A percentile compares a stretch with the other conserved stretches of the same genome.
Evolutionary conservation across 2,113 vertebrate species (phyloP).

Genomic region (Petrocephalus zakoni): DNA sequence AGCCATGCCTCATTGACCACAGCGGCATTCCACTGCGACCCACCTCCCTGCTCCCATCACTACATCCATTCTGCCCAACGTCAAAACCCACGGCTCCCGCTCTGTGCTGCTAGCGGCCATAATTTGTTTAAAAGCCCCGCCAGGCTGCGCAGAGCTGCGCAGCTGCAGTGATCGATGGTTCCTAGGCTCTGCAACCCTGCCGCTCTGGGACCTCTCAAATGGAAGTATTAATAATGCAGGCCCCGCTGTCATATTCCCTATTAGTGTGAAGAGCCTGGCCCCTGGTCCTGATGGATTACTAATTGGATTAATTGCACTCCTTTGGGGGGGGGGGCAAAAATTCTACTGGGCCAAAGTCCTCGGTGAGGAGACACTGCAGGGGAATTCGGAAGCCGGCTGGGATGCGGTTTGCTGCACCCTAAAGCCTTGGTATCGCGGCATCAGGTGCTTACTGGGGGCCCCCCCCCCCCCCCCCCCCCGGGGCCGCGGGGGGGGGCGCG

Average conservation of each 20-base stretch:
- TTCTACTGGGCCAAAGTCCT: conserved; percentile 42
- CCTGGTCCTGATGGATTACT: conserved; percentile 63
- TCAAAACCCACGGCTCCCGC: conserved; percentile 14
- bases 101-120: background rate
- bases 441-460: background rate
- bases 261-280: conserved; percentile 50
- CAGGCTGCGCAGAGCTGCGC: conserved; percentile 34
- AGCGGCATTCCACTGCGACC: conserved; percentile 33
- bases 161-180: conserved; percentile 61
- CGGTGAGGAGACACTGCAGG: background rate
- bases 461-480: too few relatives aligned
- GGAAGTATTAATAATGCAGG: conserved; percentile 69
- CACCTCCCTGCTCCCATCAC: background rate
- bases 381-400: conserved; percentile 1
- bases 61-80: background rate
- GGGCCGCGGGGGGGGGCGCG: too few relatives aligned
- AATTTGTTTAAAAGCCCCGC: conserved; percentile 36
- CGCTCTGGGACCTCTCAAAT: conserved; percentile 49
- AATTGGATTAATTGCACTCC: conserved; percentile 65
- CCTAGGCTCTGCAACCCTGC: conserved; percentile 31
- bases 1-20: conserved; percentile 58
- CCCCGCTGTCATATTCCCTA: conserved; percentile 59
- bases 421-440: background rate
- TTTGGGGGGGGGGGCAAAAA: conserved; percentile 34
- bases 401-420: background rate